Evolutionary conservation across 2,113 vertebrate genomes (phyloP).

Genomic region (Abramis brama): DNA sequence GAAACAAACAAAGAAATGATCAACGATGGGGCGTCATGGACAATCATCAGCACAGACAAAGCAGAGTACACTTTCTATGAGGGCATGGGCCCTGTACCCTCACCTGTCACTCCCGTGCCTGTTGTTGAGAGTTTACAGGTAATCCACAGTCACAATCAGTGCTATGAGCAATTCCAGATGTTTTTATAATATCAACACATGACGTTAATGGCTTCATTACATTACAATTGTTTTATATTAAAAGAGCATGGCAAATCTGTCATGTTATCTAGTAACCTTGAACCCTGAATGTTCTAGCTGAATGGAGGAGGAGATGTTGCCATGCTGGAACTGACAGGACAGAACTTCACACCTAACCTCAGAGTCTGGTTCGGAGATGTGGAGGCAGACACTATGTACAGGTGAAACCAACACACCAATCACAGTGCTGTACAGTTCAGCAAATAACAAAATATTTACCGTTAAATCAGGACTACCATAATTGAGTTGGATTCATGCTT

Average conservation of each 20-base stretch:
- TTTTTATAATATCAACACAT: too few species aligned
- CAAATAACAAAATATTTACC: not conserved
- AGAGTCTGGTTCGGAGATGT: conserved; percentile 98
- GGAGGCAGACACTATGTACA: conserved; percentile 98
- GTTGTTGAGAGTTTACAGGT: conserved; percentile 91
- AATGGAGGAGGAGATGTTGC: conserved; percentile 96
- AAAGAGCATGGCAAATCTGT: not conserved
- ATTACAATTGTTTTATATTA: not conserved
- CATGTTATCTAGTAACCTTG: not conserved
- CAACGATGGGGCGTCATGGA: conserved; percentile 97
- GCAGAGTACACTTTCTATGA: conserved; percentile 97
- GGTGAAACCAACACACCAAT: conserved; percentile 67
- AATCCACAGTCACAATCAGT: conserved; percentile 9
- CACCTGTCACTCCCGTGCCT: conserved; percentile 95
- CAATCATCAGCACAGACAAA: conserved; percentile 99
- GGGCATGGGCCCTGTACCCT: conserved; percentile 93
- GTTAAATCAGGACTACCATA: not conserved
- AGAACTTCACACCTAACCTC: conserved; percentile 96
- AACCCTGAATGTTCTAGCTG: conserved; percentile 72
- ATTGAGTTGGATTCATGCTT: not conserved
- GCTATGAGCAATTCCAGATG: not conserved
- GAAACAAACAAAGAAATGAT: conserved; percentile 97
- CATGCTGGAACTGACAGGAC: conserved; percentile 97
- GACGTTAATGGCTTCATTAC: not conserved
- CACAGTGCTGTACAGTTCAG: not conserved